These are phyloP conservation scores for Prosopocoilus inquinatus DNA, from an alignment of 2,888 invertebrate species.

Conservation along the genomic window DNA sequence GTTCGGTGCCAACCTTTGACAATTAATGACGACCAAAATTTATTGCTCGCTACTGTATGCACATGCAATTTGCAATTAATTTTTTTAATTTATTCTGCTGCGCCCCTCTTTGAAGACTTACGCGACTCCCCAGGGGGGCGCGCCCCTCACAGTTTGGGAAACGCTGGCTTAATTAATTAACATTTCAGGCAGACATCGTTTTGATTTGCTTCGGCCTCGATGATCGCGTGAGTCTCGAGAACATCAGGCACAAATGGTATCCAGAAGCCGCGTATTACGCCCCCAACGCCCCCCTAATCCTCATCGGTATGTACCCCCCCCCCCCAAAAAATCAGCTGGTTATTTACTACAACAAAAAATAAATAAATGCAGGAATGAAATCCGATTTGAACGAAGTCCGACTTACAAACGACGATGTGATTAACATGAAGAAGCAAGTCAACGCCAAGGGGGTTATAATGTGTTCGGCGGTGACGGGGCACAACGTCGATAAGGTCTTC, in stretches of 20 bases:
- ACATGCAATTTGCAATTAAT: too few relatives aligned
- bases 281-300: constrained; percentile 23
- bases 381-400: constrained; percentile 23
- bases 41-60: too few relatives aligned
- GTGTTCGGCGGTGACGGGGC: constrained; percentile 31
- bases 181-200: constrained; percentile 31
- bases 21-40: too few relatives aligned
- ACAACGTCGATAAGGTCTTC: constrained; percentile 29
- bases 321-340: too few relatives aligned
- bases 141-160: too few relatives aligned
- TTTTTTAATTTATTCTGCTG: too few relatives aligned
- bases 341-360: background rate
- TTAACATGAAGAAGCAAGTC: constrained; percentile 27
- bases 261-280: constrained; percentile 24
- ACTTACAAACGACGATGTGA: constrained; percentile 18
- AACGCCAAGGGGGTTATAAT: constrained; percentile 28
- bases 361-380: constrained; percentile 29
- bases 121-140: too few relatives aligned
- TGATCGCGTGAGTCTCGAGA: constrained; percentile 28
- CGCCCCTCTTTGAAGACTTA: too few relatives aligned
- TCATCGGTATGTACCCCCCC: constrained; percentile 26
- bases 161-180: too few relatives aligned
- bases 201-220: constrained; percentile 32
- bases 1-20: too few relatives aligned
- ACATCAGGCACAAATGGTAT: constrained; percentile 29